These are phyloP conservation scores for Myxocyprinus asiaticus DNA, from an alignment of 2,113 vertebrate genomes.

Conservation along the genomic window DNA sequence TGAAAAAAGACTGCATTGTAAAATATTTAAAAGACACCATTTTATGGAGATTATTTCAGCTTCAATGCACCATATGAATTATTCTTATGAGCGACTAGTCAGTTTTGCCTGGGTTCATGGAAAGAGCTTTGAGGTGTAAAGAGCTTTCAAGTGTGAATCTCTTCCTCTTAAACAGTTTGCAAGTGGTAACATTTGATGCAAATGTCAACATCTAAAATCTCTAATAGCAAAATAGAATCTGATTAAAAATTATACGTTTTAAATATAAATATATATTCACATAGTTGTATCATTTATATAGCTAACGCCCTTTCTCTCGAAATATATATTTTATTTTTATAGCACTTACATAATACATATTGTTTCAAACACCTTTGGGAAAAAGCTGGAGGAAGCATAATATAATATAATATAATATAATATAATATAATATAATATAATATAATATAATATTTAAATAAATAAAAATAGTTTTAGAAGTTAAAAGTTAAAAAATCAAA, in stretches of 20 bases:
- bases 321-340: too few species aligned
- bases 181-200: not conserved
- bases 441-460: too few species aligned
- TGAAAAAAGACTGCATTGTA: not conserved
- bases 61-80: not conserved
- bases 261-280: too few species aligned
- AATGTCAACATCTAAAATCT: not conserved
- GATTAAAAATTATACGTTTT: too few species aligned
- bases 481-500: constrained; percentile 22
- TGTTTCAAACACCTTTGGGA: too few species aligned
- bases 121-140: not conserved
- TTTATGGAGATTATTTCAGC: constrained; percentile 2
- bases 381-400: too few species aligned
- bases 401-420: too few species aligned
- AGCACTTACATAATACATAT: too few species aligned
- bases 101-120: constrained; percentile 4
- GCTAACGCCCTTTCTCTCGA: too few species aligned
- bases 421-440: too few species aligned
- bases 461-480: not conserved
- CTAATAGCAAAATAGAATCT: too few species aligned
- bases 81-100: not conserved
- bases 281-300: too few species aligned
- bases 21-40: constrained; percentile 3
- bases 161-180: not conserved
- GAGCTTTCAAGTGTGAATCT: not conserved